Evolutionary conservation across 1,140 invertebrate genomes (phyloP), one percentile per base, ranked within the genome.

Genomic region (Solen grandis): DNA sequence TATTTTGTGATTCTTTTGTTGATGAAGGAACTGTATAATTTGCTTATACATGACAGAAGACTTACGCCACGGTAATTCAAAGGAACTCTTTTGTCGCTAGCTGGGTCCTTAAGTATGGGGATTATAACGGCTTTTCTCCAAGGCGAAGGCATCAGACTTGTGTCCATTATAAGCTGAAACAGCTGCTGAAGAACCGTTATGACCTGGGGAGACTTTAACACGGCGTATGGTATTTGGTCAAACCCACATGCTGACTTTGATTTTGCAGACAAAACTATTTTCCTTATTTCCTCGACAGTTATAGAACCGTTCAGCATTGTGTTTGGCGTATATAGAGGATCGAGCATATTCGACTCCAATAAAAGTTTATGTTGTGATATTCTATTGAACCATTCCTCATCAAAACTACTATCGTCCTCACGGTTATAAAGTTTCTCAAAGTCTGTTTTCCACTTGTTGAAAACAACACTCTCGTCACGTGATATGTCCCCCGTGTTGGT

Each of bases 121-220:
- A 14, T 46, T n/a, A 80, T 73, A 35, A 80, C 62, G 41, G 65
- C 5, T 29, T 80, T 62, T 27, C 63, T 54, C 77, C 77, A 80
- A 1, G 35, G 5, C 10, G 65, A 66, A 36, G 77, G 77, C 13
- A 73, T 66, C 2, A 72, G 36, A 13, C 68, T 68, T 4, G 14
- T 36, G 36, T 63, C 41, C 25, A 75, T 63, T 2, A 75, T n/a
- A 3, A 66, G 25, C 25, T 66, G 63, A 66, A 66, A 66, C 46
- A 66, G 25, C 10, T 66, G 31, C 19, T 66, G 60, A 16, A 75
- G 22, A 2, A 46, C 16, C 5, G 31, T 41, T 5, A 38, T 63
- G 29, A 62, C 41, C 22, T 22, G 33, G 13, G 57, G 5, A 25
- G 22, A 2, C 63, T 75, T 75, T n/a, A 75, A 41, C 2, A 75